Evolutionary conservation across 2,888 invertebrate species (phyloP), one percentile per base, ranked within the genome.

Genomic region (Alviniconcha strummeri): DNA sequence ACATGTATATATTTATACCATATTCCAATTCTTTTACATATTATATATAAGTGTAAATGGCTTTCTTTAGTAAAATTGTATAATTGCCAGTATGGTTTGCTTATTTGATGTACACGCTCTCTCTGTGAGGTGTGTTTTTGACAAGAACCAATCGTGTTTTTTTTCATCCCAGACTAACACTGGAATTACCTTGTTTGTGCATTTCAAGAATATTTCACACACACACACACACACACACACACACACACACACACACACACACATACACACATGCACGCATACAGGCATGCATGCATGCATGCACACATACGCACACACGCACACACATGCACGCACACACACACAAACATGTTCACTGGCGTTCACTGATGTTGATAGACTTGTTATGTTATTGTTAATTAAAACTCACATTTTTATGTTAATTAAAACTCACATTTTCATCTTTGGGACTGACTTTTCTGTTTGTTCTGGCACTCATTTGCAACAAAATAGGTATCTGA

Each of bases 271-370:
- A 69, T n/a, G 6, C n/a, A 69, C 4, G n/a, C n/a, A 69, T 4
- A 17, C n/a, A 69, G 1, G n/a, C 69, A 69, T n/a, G n/a, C n/a
- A 69, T n/a, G 17, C n/a, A 69, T 5, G 15, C 74, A 74, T 15
- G 52, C 74, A 74, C 52, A 54, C 74, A 74, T 8, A 74, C 74
- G 52, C 52, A 74, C 74, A 74, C 52, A 74, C 69, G n/a, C n/a
- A 69, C n/a, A 69, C n/a, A 69, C 74, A 74, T 15, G 52, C 74
- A 74, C 52, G n/a, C 74, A 74, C 52, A 74, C 74, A 74, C 52
- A 74, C 74, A 74, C 52, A 74, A 36, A 74, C 52, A 74, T 17
- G 52, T 17, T 5, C 52, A 74, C 52, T 5, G 52, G 52, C 74
- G 52, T 52, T 9, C 74, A 4, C 52, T 8, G 11, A 74, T 52